Percentiles rank a stretch among this genome's conserved stretches.
Conservation (phyloP, 2,888 invertebrate species). For the Spilosoma lubricipeda region DNA sequence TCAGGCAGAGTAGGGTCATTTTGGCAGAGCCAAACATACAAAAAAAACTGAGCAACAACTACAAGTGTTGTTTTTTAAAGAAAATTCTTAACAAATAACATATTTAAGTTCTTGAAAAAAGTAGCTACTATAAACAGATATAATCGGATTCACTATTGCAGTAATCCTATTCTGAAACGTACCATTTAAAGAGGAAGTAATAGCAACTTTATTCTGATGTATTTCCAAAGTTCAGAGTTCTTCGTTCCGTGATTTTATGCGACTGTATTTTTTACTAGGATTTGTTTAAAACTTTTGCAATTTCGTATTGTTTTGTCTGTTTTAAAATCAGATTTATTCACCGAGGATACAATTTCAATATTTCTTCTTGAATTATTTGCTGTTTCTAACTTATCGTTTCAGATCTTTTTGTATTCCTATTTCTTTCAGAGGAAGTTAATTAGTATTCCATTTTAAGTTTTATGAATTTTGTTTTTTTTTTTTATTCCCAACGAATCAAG, state of each 20-base stretch:
- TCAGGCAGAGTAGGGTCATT: too few relatives aligned
- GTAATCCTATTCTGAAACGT: constrained; percentile 31
- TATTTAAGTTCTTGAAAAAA: neutral
- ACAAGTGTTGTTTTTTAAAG: too few relatives aligned
- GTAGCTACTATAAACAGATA: constrained; percentile 28
- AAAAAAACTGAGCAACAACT: too few relatives aligned
- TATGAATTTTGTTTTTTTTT: neutral
- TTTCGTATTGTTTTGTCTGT: constrained; percentile 55
- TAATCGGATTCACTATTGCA: constrained; percentile 18
- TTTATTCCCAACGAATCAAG: too few relatives aligned
- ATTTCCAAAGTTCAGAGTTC: constrained; percentile 45
- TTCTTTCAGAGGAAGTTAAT: neutral
- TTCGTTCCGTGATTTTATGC: constrained; percentile 40
- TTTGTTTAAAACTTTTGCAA: constrained; percentile 64
- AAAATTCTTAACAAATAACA: too few relatives aligned
- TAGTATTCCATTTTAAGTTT: neutral
- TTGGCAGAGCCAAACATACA: too few relatives aligned
- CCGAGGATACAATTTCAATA: constrained; percentile 11
- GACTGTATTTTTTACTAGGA: constrained; percentile 43
- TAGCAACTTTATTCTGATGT: constrained; percentile 49
- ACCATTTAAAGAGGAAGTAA: constrained; percentile 20
- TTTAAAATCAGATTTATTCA: constrained; percentile 45
- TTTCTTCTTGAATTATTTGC: constrained; percentile 26
- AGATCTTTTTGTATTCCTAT: neutral
- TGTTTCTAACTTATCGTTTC: constrained; percentile 3